Base-by-base conservation (phyloP, 2,113 vertebrate genomes). In the Oplegnathus fasciatus region DNA sequence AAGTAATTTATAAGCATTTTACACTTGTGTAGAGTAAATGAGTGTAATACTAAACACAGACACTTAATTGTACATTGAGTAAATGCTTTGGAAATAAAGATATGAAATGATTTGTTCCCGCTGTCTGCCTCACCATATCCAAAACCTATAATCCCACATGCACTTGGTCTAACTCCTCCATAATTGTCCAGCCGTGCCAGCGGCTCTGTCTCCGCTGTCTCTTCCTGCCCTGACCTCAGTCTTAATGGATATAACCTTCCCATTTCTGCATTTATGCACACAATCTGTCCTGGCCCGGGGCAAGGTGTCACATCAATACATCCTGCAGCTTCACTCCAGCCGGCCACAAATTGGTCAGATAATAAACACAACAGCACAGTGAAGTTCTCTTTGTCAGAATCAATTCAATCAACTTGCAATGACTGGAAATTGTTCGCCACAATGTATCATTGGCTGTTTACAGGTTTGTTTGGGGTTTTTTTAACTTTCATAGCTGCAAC, bases 251-350 rank as follows among this genome's bases (percentile, higher is more conserved):
- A 40, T 32, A 75, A 86, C 82, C 83, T 75, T 86, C 80, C 84
- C 37, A 82, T 91, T 88, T 90, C 26, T 86, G 42, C 89, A 80
- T 91, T 85, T 83, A 89, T 70, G 88, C 85, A 81, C 86, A 83
- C 80, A 67, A 79, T 88, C 82, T 40, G 72, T 86, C 86, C 83
- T 50, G 46, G 80, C 92, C 88, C 62, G 74, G 78, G 76, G 91
- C 86, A 70, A 66, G 6, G 78, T 89, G 92, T 89, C 82, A 84
- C 86, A 84, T 92, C 89, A 82, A 93, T 89, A 89, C 67, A 75
- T 79, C 74, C 90, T 83, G 75, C 82, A 86, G 70, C 84, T 61
- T 78, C 80, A 64, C 80, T 85, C 74, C 58, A 73, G 64, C 58
- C 66, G 83, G 58, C n/a, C 68, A 88, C 89, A 92, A 85, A 91